Evolutionary conservation across 1,140 invertebrate species (phyloP), one percentile per base, ranked within the genome.

Genomic region (Theocolax elegans): DNA sequence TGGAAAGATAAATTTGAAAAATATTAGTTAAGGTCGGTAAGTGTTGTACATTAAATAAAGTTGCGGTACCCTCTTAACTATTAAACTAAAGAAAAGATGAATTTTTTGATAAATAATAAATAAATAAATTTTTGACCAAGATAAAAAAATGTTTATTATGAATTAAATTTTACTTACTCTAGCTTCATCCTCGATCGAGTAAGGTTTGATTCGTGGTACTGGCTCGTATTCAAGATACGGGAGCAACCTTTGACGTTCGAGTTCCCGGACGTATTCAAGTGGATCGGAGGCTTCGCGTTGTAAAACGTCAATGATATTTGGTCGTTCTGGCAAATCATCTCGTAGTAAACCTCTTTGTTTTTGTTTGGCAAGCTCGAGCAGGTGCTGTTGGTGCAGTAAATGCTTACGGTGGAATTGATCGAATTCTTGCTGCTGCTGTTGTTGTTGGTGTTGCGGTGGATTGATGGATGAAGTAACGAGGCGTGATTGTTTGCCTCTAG

Each of bases 271-370:
- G 15, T 66, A 71, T 13, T 60, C 46, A 3, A 71, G 25, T 2
- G 54, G 63, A n/a, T 72, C 70, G 9, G 12, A 21, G 17, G 35
- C 17, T n/a, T 60, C 53, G 9, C 58, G 25, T 21, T 62, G 48
- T 13, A 72, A 56, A 1, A 76, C 53, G 1, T 79, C 75, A 7
- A 78, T 66, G 15, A 80, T 51, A 23, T 51, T 70, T 3, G 71
- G 71, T 44, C 77, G 74, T 7, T 76, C 75, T 13, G 71, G 21
- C 38, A 83, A 19, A 1, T 70, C 46, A 4, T 75, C 63, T 17
- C 53, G 27, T 10, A 81, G 27, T 0, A 78, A 23, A 23, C 78
- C 75, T 21, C 73, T 74, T 6, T 77, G 46, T 21, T 77, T 77
- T 3, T 79, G 67, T 1, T 71, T 72, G 1, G 71, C 48, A 17